Evolutionary conservation across 1,140 invertebrate genomes (phyloP).

Genomic region (Telenomus remus): DNA sequence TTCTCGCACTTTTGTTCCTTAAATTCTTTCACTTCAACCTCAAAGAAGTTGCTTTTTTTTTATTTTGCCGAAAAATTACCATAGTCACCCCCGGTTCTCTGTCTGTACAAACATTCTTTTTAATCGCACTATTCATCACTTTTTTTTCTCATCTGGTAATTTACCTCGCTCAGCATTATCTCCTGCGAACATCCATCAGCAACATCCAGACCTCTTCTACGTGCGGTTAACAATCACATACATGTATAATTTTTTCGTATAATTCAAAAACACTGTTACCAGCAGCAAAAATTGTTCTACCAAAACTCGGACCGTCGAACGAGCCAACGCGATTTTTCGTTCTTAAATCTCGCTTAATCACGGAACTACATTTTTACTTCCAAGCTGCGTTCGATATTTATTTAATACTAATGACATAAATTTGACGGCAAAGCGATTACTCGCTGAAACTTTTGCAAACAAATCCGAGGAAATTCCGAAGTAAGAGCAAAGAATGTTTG

Average conservation of each 20-base stretch:
- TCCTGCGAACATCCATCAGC: conserved; percentile 39
- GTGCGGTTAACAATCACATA: conserved; percentile 22
- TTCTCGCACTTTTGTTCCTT: conserved; percentile 10
- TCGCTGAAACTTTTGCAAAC: conserved; percentile 28
- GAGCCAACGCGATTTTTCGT: background rate
- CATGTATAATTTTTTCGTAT: background rate
- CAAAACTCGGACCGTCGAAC: too few relatives aligned
- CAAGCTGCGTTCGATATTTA: conserved; percentile 16
- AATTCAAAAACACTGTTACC: too few relatives aligned
- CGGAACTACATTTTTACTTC: background rate
- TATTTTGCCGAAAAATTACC: conserved; percentile 39
- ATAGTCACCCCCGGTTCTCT: conserved; percentile 43
- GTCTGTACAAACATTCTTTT: conserved; percentile 51
- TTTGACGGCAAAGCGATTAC: conserved; percentile 29
- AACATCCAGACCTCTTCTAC: conserved; percentile 20
- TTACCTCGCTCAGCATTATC: conserved; percentile 31
- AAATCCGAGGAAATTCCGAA: conserved; percentile 35
- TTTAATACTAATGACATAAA: conserved; percentile 38
- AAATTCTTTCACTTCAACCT: conserved; percentile 10
- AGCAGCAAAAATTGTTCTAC: too few relatives aligned
- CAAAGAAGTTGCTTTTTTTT: conserved; percentile 24
- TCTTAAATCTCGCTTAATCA: too few relatives aligned
- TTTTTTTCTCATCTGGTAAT: conserved; percentile 50
- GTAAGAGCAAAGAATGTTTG: conserved; percentile 33
- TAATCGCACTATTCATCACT: conserved; percentile 52